These are phyloP conservation scores for Odontocolon sp. DNA, from an alignment of 2,888 invertebrate species.

Conservation along the genomic window DNA sequence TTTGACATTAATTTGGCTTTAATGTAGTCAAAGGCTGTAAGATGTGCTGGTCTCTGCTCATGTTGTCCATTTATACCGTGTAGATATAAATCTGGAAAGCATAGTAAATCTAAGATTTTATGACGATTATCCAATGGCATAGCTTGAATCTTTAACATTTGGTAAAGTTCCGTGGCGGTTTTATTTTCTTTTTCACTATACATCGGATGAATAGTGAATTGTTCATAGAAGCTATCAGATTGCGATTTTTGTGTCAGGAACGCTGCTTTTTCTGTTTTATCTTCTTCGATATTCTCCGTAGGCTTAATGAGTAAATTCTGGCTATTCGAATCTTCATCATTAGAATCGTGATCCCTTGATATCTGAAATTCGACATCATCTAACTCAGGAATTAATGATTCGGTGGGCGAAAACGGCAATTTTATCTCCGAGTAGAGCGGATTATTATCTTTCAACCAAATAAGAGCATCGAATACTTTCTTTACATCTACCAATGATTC, in stretches of 20 bases:
- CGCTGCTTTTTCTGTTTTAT: constrained; percentile 23
- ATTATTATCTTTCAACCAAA: constrained; percentile 69
- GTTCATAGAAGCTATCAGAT: constrained; percentile 52
- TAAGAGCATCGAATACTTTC: constrained; percentile 68
- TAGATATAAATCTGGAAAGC: constrained; percentile 46
- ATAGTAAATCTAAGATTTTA: constrained; percentile 23
- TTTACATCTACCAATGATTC: constrained; percentile 68
- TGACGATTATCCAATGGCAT: constrained; percentile 18
- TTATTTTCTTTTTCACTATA: constrained; percentile 59
- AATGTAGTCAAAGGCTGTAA: constrained; percentile 62
- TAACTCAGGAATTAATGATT: constrained; percentile 39
- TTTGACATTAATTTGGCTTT: constrained; percentile 63
- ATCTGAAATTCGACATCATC: constrained; percentile 29
- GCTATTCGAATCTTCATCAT: neutral
- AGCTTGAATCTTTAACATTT: constrained; percentile 61
- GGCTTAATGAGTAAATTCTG: too few species aligned
- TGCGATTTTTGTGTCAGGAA: constrained; percentile 30
- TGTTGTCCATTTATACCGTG: constrained; percentile 32
- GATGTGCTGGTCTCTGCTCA: constrained; percentile 38
- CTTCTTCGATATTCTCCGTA: neutral
- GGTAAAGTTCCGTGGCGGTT: too few species aligned
- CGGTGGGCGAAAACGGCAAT: constrained; percentile 57
- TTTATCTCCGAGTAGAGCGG: constrained; percentile 65
- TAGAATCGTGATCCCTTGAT: neutral
- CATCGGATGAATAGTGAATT: constrained; percentile 61